These are phyloP conservation scores for Brachyopa scutellaris DNA, from an alignment of 2,888 invertebrate species.

Conservation along the genomic window DNA sequence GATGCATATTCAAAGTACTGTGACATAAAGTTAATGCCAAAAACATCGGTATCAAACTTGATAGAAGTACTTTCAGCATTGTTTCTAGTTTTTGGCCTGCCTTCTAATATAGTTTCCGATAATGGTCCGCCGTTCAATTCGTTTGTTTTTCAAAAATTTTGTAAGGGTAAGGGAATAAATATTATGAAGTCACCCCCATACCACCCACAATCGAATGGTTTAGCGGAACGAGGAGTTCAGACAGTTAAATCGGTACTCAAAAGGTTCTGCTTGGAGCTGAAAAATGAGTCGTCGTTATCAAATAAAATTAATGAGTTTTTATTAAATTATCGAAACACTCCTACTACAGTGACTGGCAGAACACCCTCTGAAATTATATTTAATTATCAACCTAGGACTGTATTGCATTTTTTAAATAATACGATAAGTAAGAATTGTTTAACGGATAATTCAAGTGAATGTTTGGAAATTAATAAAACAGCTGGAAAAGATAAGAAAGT, in stretches of 20 bases:
- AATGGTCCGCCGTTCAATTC: neutral
- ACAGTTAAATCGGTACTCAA: neutral
- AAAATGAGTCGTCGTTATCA: neutral
- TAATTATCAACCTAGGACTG: neutral
- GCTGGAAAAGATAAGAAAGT: no score
- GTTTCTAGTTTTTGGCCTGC: neutral
- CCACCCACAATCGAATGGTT: constrained; percentile 1
- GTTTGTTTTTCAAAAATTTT: neutral
- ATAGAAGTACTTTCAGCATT: neutral
- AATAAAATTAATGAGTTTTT: neutral
- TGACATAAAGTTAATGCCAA: constrained; percentile 8
- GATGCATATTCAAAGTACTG: constrained; percentile 24
- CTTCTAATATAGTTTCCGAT: neutral
- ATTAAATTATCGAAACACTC: neutral
- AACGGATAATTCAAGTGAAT: no score
- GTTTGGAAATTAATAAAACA: no score
- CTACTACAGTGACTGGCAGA: neutral
- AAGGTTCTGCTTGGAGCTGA: neutral
- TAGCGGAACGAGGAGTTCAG: neutral
- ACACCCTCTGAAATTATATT: neutral
- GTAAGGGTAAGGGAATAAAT: neutral
- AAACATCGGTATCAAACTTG: neutral
- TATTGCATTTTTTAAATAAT: no score
- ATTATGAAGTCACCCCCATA: neutral
- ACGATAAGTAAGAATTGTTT: no score